A percentile compares a stretch with the other conserved stretches of the same genome.
Evolutionary conservation across 2,888 invertebrate species (phyloP).

Genomic region (Sepiola atlantica): DNA sequence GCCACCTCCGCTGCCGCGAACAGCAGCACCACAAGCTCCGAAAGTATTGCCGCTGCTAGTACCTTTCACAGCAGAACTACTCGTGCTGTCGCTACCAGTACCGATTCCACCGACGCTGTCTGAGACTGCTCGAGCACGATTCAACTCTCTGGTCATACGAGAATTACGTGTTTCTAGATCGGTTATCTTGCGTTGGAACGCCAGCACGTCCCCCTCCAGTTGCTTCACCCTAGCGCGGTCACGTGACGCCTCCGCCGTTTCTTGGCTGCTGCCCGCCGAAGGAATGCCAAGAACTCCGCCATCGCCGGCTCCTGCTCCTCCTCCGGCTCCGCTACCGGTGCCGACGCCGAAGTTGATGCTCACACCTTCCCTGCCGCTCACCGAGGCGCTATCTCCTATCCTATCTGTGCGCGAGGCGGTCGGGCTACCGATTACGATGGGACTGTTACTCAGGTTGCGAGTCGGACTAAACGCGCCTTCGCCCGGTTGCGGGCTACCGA

Average conservation of each 20-base stretch:
- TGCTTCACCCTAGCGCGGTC: conserved; percentile 84
- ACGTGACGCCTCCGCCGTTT: conserved; percentile 50
- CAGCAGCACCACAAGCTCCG: too few relatives aligned
- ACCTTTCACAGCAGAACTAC: background rate
- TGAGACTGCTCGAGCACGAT: conserved; percentile 48
- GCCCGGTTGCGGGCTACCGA: background rate
- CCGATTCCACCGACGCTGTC: background rate
- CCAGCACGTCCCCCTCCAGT: conserved; percentile 85
- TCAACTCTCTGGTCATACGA: conserved; percentile 53
- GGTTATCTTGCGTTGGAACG: conserved; percentile 79
- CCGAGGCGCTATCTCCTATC: background rate
- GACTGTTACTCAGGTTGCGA: background rate
- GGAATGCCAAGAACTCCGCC: conserved; percentile 48
- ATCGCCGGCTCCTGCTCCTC: background rate
- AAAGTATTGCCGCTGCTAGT: background rate
- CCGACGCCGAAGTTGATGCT: background rate
- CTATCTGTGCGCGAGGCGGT: conserved; percentile 41
- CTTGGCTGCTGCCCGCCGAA: conserved; percentile 38
- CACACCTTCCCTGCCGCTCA: conserved; percentile 20
- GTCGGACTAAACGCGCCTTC: background rate
- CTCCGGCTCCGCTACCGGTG: background rate
- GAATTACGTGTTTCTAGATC: conserved; percentile 79
- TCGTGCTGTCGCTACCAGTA: background rate
- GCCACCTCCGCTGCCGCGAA: background rate
- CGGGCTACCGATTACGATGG: background rate